phyloP scores from a whole-genome alignment of 2,797 vertebrate species.

The Alca torda region DNA sequence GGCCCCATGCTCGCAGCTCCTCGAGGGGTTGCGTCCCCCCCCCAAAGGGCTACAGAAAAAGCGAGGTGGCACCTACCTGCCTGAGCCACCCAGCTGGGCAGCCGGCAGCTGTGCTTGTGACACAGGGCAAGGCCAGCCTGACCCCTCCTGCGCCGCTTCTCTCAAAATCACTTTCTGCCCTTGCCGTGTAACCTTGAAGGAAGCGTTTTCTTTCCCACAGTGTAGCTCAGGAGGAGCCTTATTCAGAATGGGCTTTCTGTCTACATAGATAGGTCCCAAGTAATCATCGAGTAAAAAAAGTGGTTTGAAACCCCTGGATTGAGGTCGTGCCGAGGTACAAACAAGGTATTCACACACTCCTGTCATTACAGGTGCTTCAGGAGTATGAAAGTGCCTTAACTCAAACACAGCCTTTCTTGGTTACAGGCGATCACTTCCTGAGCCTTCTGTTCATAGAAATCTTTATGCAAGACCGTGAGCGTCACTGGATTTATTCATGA shows the following conservation, averaged over 20 bases:
- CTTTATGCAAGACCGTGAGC: accelerated
- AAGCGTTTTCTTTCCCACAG: not conserved
- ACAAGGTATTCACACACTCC: not conserved
- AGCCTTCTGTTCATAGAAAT: not conserved
- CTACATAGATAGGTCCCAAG: not conserved
- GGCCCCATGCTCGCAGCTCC: not conserved
- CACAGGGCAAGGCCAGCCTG: not conserved
- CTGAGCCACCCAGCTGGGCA: not conserved
- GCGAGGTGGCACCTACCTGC: not conserved
- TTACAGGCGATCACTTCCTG: not conserved
- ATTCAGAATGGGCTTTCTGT: not conserved
- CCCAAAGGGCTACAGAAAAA: not conserved
- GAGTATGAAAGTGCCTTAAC: not conserved
- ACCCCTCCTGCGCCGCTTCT: not conserved
- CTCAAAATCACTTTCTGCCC: not conserved
- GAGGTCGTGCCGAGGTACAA: accelerated
- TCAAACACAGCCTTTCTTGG: not conserved
- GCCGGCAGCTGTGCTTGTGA: not conserved
- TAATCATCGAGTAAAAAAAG: not conserved
- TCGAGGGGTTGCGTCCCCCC: accelerated
- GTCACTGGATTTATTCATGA: not conserved
- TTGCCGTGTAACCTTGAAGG: not conserved
- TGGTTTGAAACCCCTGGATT: not conserved
- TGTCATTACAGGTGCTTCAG: not conserved
- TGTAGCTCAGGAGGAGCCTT: not conserved